Base-by-base conservation (phyloP, 1,140 invertebrate genomes). In the Ips nitidus region DNA sequence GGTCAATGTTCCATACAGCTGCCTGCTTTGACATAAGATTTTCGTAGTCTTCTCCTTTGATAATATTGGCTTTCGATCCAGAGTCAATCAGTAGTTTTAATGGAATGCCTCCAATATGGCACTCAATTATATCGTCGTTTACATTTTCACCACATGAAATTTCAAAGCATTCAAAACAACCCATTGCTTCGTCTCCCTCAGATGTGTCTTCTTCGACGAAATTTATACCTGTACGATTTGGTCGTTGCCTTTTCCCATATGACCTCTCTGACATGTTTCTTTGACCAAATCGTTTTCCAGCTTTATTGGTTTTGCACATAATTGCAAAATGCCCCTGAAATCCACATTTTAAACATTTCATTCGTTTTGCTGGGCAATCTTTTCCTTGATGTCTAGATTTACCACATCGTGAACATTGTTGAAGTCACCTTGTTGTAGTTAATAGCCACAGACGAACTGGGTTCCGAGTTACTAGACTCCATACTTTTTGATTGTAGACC, bases 71-170 rank as follows among this genome's bases (percentile, higher is more conserved):
- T 4, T 74, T 78, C 69, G 74, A 78, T 65, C 76, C 74, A 3
- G 76, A 76, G 6, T 56, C 67, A 80, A 82, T 56, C 78, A 81
- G 4, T 66, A 75, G 52, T 77, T 78, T 57, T 78, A 77, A 2
- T 82, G 41, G 41, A 39, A 59, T 83, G 83, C 74, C 70, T 77
- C 40, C 75, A 76, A 70, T 76, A 82, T n/a, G 47, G 41, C 5
- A 47, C 82, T 6, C 40, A 64, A 53, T 53, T 6, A 53, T 4
- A 3, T 53, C 52, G 22, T 53, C 52, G 4, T 47, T 47, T 47
- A 47, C 4, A 4, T 47, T 8, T 47, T 47, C 8, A 47, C 4
- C 43, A 4, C 43, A 4, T 4, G 4, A 4, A 47, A 47, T 47
- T 8, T 47, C 8, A 47, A 47, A 47, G 8, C 43, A 47, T 47